Evolutionary conservation across 2,888 invertebrate genomes (phyloP), one percentile per base, ranked within the genome.

Genomic region (Pedicia rivosa): DNA sequence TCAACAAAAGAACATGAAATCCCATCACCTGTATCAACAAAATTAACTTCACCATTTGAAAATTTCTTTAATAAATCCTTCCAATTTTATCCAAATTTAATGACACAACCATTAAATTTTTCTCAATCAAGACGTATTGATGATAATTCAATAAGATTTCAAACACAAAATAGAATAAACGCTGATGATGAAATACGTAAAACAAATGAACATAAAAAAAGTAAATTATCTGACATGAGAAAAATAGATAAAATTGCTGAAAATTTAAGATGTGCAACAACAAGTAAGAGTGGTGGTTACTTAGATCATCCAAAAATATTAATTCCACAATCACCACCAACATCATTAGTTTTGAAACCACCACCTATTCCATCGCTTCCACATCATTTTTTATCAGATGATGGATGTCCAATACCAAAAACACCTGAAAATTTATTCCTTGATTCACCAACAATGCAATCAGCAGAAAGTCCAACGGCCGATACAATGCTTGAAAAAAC

Each of bases 201-300:
- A 22, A 12, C 32, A 9, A 32, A 32, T 32, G 5, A 6, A 20
- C 20, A 20, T 33, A 41, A 20, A 29, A 35, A 41, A 37, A 16
- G 31, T 6, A 43, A 43, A 41, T 36, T 36, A 7, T 36, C 44
- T 44, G 62, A 62, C 39, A 51, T 55, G 20, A 59, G 59, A 34
- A 57, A 61, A 36, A 57, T 62, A 38, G 63, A 63, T 41, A 61
- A 57, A 47, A 61, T 63, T 37, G 60, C 57, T 3, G 63, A 63
- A 41, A 59, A 50, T 39, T 44, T 62, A 15, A 51, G 56, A 20
- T 49, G 47, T 26, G 37, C 40, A 14, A 37, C 20, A 15, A 26
- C 30, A 33, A 16, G 15, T 14, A 29, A 29, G 22, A 8, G 27
- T 38, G 17, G 36, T 39, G 28, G 28, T 42, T 5, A 34, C 14